Conservation (phyloP, 2,797 vertebrate species). For the Halcyon badia region DNA sequence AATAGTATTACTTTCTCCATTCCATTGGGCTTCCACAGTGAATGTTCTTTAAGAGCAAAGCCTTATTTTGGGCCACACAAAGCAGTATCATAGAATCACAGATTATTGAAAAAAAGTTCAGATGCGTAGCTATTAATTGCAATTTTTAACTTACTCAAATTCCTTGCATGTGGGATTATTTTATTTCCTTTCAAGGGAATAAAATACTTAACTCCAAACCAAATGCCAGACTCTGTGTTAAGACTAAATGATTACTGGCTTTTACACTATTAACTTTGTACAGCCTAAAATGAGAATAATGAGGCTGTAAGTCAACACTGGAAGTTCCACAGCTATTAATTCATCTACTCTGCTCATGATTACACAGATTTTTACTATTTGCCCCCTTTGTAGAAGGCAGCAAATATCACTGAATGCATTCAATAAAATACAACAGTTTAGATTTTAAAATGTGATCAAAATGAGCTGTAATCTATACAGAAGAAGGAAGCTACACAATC, state of each 20-base stretch:
- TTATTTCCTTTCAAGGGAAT: background rate
- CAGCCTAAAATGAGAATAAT: constrained; percentile 53
- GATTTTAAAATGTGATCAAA: constrained; percentile 59
- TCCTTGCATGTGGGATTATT: background rate
- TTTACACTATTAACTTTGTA: constrained; percentile 60
- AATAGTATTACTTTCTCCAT: background rate
- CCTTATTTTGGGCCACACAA: too few relatives aligned
- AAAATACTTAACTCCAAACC: constrained; percentile 13
- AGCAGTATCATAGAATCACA: background rate
- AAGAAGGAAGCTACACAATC: constrained; percentile 30
- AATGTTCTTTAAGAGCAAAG: background rate
- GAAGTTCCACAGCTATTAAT: constrained; percentile 42
- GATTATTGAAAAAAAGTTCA: background rate
- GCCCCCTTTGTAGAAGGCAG: background rate
- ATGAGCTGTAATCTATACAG: constrained; percentile 31
- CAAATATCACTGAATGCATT: constrained; percentile 38
- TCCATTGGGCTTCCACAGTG: background rate
- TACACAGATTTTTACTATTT: constrained; percentile 7
- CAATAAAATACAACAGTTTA: constrained; percentile 34
- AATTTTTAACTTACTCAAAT: background rate
- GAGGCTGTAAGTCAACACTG: constrained; percentile 31
- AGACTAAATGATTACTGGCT: constrained; percentile 36
- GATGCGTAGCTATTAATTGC: background rate
- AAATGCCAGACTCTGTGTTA: constrained; percentile 9
- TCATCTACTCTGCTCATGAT: constrained; percentile 48